These are phyloP conservation scores for Fragum fragum DNA, from an alignment of 2,888 invertebrate species.

Conservation along the genomic window DNA sequence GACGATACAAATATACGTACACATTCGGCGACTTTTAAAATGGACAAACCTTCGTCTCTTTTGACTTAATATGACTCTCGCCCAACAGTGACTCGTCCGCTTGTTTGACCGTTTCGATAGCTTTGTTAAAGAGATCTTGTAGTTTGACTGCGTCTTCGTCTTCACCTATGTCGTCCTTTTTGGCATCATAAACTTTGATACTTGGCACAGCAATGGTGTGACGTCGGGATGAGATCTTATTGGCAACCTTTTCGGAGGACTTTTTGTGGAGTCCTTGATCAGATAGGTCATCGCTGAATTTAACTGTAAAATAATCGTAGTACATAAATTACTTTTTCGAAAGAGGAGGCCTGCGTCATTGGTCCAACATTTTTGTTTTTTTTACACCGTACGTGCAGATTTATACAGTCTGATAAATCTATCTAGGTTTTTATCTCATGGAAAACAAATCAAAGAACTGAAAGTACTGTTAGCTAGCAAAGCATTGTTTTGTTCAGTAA, in stretches of 20 bases:
- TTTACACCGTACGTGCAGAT: too few species aligned
- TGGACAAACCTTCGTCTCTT: neutral
- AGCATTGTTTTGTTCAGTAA: too few species aligned
- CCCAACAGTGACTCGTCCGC: constrained; percentile 38
- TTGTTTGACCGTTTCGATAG: constrained; percentile 52
- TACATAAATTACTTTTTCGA: too few species aligned
- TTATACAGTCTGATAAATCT: too few species aligned
- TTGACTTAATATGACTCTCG: neutral
- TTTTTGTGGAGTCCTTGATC: neutral
- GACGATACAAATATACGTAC: too few species aligned
- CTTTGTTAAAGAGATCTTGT: constrained; percentile 48
- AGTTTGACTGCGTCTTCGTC: constrained; percentile 34
- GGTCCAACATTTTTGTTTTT: too few species aligned
- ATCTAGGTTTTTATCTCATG: too few species aligned
- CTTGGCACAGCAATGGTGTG: neutral
- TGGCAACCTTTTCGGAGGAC: neutral
- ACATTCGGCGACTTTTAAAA: too few species aligned
- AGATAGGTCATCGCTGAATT: neutral
- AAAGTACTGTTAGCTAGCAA: too few species aligned
- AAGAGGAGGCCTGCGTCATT: too few species aligned
- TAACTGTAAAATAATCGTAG: too few species aligned
- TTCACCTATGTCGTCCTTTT: neutral
- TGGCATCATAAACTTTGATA: neutral
- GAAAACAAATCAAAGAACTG: too few species aligned
- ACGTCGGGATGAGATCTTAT: neutral